These are phyloP conservation scores for Parasteatoda lunata DNA, from an alignment of 2,888 invertebrate genomes.

Conservation along the genomic window DNA sequence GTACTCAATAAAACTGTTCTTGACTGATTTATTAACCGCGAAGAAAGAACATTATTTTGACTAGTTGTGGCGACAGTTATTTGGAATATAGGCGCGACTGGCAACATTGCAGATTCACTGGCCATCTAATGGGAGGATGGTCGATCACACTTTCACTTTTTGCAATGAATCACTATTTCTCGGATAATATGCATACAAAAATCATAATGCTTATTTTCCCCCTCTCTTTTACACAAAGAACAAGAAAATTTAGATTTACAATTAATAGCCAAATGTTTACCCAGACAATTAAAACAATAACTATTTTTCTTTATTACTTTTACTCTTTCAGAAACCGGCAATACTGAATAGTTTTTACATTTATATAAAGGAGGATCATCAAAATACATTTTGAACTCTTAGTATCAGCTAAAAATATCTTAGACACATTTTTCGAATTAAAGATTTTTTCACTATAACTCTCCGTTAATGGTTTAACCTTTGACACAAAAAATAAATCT, in stretches of 20 bases:
- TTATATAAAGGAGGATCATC: not conserved
- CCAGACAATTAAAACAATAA: not conserved
- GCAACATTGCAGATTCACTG: too few species aligned
- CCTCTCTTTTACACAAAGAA: not conserved
- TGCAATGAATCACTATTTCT: not conserved
- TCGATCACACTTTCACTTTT: not conserved
- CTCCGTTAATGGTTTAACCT: not conserved
- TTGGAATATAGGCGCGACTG: too few species aligned
- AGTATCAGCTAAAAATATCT: not conserved
- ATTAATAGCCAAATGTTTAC: not conserved
- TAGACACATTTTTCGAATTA: conserved; percentile 1
- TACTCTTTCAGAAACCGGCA: not conserved
- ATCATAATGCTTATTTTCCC: not conserved
- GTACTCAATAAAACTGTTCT: not conserved
- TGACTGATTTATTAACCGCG: not conserved
- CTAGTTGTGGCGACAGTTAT: too few species aligned
- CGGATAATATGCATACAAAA: too few species aligned
- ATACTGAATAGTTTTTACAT: not conserved
- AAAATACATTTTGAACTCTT: not conserved
- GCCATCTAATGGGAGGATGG: too few species aligned
- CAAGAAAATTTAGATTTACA: not conserved
- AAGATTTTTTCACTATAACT: not conserved
- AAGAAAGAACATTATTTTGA: not conserved
- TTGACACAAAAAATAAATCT: not conserved
- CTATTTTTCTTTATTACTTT: not conserved